phyloP scores from a whole-genome alignment of 2,113 vertebrate species.

The Ammospiza nelsoni region DNA sequence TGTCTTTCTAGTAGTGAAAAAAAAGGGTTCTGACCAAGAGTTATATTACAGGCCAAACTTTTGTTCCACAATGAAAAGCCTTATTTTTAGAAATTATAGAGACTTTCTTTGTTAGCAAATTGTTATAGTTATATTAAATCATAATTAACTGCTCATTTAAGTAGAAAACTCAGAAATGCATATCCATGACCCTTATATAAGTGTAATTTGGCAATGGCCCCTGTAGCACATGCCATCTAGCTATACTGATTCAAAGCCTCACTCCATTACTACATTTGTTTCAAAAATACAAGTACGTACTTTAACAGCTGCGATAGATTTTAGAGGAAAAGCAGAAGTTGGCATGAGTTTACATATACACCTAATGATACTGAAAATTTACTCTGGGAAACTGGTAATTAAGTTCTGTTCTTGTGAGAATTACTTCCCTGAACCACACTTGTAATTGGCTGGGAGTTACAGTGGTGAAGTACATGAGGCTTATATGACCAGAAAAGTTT shows the following conservation, averaged over 20 bases:
- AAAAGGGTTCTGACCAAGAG: neutral
- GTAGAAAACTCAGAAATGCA: neutral
- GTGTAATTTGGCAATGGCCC: neutral
- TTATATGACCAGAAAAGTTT: neutral
- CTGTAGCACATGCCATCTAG: neutral
- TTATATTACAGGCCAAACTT: neutral
- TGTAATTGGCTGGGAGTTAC: neutral
- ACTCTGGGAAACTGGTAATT: neutral
- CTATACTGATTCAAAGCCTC: neutral
- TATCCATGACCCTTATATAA: neutral
- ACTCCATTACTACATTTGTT: neutral
- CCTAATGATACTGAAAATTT: neutral
- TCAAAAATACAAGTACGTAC: neutral
- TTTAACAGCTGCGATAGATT: neutral
- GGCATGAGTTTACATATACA: neutral
- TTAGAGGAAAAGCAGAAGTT: neutral
- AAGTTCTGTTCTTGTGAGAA: neutral
- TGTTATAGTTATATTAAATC: neutral
- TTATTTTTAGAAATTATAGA: neutral
- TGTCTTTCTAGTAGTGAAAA: neutral
- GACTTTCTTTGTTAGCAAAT: neutral
- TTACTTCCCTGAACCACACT: neutral
- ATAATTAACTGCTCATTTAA: neutral
- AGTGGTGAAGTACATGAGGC: neutral
- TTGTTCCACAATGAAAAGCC: neutral